Conservation (phyloP, 2,797 vertebrate genomes). For the Ptychobarbus kaznakovi region DNA sequence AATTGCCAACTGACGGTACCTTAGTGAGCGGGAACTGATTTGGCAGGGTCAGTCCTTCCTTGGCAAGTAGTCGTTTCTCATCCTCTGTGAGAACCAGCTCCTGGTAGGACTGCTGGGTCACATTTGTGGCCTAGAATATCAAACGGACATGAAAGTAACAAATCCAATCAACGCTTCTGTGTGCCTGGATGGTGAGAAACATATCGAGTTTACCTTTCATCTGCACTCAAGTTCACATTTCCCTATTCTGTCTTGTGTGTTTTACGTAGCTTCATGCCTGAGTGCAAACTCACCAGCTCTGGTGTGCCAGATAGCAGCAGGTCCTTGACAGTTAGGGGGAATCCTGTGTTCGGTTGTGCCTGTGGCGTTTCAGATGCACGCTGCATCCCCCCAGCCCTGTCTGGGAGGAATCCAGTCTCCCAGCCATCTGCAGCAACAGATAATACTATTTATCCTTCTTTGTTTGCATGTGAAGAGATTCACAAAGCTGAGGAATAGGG, state of each 20-base stretch:
- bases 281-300: constrained; percentile 82
- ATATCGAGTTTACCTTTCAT: constrained; percentile 9
- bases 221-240: neutral
- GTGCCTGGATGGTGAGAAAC: constrained; percentile 24
- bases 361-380: constrained; percentile 62
- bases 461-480: constrained; percentile 15
- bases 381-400: constrained; percentile 58
- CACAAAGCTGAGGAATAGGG: constrained; percentile 5
- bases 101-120: constrained; percentile 79
- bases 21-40: constrained; percentile 93
- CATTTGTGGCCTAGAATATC: constrained; percentile 72
- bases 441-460: constrained; percentile 41
- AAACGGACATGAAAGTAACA: constrained; percentile 58
- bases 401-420: constrained; percentile 64
- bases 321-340: constrained; percentile 89
- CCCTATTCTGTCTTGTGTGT: constrained; percentile 38
- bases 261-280: constrained; percentile 25
- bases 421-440: constrained; percentile 74
- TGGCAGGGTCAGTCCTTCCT: constrained; percentile 89
- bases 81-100: constrained; percentile 93
- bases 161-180: constrained; percentile 59
- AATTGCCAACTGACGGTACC: constrained; percentile 69
- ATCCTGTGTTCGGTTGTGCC: constrained; percentile 64
- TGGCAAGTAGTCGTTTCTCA: constrained; percentile 90
- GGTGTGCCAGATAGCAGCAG: constrained; percentile 86